phyloP scores from a whole-genome alignment of 2,113 vertebrate genomes.

The Bucco capensis region DNA sequence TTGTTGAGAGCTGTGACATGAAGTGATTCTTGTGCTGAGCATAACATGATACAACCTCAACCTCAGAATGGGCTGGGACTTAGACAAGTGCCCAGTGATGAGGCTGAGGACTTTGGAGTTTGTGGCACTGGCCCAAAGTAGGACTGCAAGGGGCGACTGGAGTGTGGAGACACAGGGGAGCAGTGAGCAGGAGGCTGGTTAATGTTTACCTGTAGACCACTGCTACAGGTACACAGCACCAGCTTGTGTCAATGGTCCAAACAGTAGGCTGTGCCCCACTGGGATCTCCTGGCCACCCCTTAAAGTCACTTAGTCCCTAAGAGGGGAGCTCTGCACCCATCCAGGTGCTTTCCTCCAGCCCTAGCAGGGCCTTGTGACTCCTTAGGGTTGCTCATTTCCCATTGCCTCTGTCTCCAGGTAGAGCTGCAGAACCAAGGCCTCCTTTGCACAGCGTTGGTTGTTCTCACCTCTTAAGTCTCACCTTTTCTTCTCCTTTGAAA shows the following conservation, averaged over 20 bases:
- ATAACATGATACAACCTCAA: neutral
- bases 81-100: neutral
- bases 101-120: neutral
- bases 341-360: neutral
- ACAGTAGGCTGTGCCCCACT: neutral
- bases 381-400: neutral
- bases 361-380: neutral
- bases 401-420: neutral
- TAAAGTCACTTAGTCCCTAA: neutral
- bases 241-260: neutral
- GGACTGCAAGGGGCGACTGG: neutral
- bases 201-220: neutral
- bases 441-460: accelerated
- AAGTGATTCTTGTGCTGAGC: neutral
- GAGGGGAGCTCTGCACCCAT: neutral
- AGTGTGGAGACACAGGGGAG: neutral
- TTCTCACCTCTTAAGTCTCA: neutral
- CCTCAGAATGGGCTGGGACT: neutral
- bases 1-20: neutral
- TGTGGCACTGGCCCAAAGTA: neutral
- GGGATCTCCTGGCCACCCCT: neutral
- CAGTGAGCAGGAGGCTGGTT: neutral
- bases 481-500: constrained; percentile 33
- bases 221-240: too few relatives aligned
- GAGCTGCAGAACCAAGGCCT: neutral